These are phyloP conservation scores for Drosophila percnosoma DNA, from an alignment of 2,888 invertebrate genomes.

Conservation along the genomic window DNA sequence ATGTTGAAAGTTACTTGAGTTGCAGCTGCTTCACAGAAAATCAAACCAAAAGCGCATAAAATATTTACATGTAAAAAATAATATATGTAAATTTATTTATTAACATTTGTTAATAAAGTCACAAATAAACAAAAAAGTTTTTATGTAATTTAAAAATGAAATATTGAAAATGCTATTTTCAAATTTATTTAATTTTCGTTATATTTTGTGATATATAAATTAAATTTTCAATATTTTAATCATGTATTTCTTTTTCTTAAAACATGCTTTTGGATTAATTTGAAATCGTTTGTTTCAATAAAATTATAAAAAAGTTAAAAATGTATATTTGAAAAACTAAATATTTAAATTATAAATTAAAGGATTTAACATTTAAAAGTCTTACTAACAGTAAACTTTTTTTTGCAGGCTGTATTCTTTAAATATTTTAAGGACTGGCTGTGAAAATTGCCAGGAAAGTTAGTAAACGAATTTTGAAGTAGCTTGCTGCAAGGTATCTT, in stretches of 20 bases:
- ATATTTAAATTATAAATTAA: not conserved
- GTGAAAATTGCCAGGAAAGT: not conserved
- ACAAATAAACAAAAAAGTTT: not conserved
- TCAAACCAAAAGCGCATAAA: too few species aligned
- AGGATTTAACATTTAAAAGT: not conserved
- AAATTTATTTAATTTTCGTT: not conserved
- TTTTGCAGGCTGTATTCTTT: not conserved
- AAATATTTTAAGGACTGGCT: not conserved
- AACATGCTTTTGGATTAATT: not conserved
- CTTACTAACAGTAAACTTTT: not conserved
- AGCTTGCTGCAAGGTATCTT: not conserved
- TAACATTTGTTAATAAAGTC: not conserved
- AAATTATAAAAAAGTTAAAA: not conserved
- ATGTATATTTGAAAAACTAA: not conserved
- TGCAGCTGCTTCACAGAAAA: too few species aligned
- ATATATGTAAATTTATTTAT: not conserved
- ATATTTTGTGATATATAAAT: not conserved
- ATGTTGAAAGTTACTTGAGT: not conserved
- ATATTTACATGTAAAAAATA: too few species aligned
- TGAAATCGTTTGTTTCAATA: not conserved
- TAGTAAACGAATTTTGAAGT: not conserved
- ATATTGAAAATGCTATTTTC: too few species aligned
- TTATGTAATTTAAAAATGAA: not conserved
- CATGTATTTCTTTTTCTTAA: fast-evolving
- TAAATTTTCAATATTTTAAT: not conserved